These are phyloP conservation scores for Falco concolor DNA, from an alignment of 2,797 vertebrate genomes.

Conservation along the genomic window DNA sequence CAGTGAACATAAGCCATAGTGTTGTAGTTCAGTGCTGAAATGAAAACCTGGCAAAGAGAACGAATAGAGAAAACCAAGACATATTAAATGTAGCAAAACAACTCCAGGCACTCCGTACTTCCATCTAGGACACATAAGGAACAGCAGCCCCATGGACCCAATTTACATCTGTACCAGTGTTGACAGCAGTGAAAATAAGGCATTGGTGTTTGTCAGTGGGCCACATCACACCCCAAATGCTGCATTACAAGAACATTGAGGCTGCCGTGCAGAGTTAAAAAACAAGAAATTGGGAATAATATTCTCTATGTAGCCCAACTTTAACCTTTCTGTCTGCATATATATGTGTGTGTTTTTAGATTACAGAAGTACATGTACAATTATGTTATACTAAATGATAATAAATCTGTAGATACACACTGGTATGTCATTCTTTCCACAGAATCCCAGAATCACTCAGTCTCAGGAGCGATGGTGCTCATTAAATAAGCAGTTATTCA, in stretches of 20 bases:
- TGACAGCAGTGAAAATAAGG: neutral
- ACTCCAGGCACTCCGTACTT: neutral
- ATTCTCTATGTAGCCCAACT: neutral
- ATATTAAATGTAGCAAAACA: neutral
- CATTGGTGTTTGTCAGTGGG: neutral
- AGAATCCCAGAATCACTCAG: neutral
- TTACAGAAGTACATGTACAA: neutral
- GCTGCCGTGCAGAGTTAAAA: neutral
- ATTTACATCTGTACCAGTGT: neutral
- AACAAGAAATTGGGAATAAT: neutral
- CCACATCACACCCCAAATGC: neutral
- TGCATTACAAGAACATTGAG: neutral
- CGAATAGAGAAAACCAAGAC: neutral
- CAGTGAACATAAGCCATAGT: neutral
- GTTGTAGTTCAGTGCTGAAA: neutral
- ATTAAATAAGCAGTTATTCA: neutral
- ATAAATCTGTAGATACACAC: neutral
- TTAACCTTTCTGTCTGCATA: neutral
- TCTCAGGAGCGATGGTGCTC: neutral
- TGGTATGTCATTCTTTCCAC: neutral
- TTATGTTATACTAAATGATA: neutral
- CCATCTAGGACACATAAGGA: neutral
- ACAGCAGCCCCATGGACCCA: neutral
- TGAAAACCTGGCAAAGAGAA: neutral
- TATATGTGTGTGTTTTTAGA: neutral